phyloP scores from a whole-genome alignment of 2,888 invertebrate species.

The Brenthis hecate region DNA sequence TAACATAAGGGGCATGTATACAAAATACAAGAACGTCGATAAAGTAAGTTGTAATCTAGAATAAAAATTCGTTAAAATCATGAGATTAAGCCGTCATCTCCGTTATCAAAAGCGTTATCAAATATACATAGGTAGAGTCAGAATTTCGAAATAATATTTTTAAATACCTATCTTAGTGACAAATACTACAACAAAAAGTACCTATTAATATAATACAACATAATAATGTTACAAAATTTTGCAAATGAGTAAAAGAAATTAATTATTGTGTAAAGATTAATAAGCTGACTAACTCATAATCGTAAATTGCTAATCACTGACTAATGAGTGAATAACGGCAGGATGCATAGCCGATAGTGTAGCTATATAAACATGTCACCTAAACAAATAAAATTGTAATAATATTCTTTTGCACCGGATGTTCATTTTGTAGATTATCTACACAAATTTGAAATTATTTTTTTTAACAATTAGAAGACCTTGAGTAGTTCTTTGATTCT shows the following conservation, averaged over 20 bases:
- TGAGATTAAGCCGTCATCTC: conserved; percentile 79
- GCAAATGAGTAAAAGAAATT: conserved; percentile 31
- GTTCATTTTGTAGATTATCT: conserved; percentile 52
- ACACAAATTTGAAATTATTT: conserved; percentile 40
- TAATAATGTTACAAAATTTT: conserved; percentile 5
- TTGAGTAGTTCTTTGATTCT: conserved; percentile 43
- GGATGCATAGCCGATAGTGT: conserved; percentile 50
- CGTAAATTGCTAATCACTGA: conserved; percentile 48
- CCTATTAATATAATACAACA: not conserved
- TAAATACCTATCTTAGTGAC: not conserved
- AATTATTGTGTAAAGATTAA: conserved; percentile 32
- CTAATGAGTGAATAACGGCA: conserved; percentile 64
- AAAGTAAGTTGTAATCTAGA: conserved; percentile 58
- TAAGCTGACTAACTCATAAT: conserved; percentile 43
- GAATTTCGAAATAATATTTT: conserved; percentile 10
- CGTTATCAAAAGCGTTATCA: conserved; percentile 72
- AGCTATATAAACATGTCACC: conserved; percentile 17
- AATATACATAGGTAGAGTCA: conserved; percentile 55
- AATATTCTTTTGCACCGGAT: conserved; percentile 49
- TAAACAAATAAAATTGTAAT: conserved; percentile 5
- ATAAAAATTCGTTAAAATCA: conserved; percentile 75
- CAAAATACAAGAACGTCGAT: conserved; percentile 39
- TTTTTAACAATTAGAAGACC: conserved; percentile 42
- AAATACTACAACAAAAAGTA: not conserved
- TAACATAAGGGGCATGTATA: conserved; percentile 38